Base-by-base conservation (phyloP, 2,797 vertebrate genomes). In the Spatula versicolor region DNA sequence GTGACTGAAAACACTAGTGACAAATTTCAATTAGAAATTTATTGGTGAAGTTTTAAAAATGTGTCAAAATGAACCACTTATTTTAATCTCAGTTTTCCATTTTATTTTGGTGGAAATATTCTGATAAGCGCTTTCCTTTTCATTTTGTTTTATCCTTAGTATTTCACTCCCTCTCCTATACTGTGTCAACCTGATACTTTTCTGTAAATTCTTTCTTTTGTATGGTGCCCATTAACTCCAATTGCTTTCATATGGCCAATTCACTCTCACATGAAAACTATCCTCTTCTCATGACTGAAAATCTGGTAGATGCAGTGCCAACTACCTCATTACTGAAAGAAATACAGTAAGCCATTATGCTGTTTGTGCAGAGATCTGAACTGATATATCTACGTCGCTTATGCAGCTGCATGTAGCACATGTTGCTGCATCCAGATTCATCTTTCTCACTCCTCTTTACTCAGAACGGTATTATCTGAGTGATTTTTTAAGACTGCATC, bases 11-110 rank as follows among this genome's bases (percentile, higher is more conserved):
- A 21, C 13, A 68, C 3, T 46, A 43, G 6, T 16, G 39, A 20
- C 15, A 66, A 75, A 43, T 82, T 67, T 82, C 28, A 59, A 73
- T 50, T 54, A 43, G 26, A 22, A 2, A 4, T 13, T 19, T 84
- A 82, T 45, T 48, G 18, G 4, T 62, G n/a, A 88, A 66, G 79
- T 75, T 73, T 71, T 41, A 59, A 87, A 91, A 85, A 73, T 5
- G 0, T 39, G 50, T 52, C 50, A 52, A 28, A 50, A 52, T 52
- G 5, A 6, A 7, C 4, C 7, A 46, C 31, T 17, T 59, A 13
- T 69, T 92, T 79, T 19, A 68, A 83, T 87, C 73, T 39, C 9
- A 7, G 2, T 15, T 77, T 78, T 22, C 19, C 8, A 15, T 45
- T 83, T 87, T 56, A 68, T 62, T 78, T 90, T 54, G 28, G 6